These are phyloP conservation scores for Typhlichthys subterraneus DNA, from an alignment of 2,797 vertebrate genomes.

Conservation along the genomic window DNA sequence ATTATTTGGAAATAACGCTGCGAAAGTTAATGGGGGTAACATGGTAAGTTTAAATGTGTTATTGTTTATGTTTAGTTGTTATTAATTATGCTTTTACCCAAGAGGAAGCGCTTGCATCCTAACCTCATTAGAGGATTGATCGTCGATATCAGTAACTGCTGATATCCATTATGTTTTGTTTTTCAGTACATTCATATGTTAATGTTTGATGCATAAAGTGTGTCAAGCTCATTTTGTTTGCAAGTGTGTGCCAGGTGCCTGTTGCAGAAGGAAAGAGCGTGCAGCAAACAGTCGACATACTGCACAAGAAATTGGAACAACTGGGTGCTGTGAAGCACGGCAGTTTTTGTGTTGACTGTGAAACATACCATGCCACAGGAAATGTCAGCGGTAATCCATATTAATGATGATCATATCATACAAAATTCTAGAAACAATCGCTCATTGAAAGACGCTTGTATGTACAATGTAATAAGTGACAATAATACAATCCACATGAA, in stretches of 20 bases:
- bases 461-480: no score
- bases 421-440: no score
- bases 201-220: background rate
- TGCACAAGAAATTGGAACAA: constrained; percentile 90
- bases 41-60: constrained; percentile 66
- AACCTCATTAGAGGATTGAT: no score
- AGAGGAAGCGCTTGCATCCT: background rate
- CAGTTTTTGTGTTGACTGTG: constrained; percentile 93
- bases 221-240: constrained; percentile 1
- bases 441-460: no score
- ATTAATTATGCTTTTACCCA: background rate
- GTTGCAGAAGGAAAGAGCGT: constrained; percentile 92
- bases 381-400: constrained; percentile 76
- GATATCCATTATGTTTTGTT: background rate
- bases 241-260: constrained; percentile 91
- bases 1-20: background rate
- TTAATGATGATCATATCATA: no score
- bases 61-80: background rate
- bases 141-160: background rate
- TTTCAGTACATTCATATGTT: background rate
- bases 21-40: constrained; percentile 76
- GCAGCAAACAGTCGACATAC: constrained; percentile 91
- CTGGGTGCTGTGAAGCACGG: constrained; percentile 93
- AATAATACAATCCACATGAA: no score
- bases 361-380: constrained; percentile 91